Conservation (phyloP, 53 echinoderm and acorn worm genomes). For the Hippasteria phrygiana region DNA sequence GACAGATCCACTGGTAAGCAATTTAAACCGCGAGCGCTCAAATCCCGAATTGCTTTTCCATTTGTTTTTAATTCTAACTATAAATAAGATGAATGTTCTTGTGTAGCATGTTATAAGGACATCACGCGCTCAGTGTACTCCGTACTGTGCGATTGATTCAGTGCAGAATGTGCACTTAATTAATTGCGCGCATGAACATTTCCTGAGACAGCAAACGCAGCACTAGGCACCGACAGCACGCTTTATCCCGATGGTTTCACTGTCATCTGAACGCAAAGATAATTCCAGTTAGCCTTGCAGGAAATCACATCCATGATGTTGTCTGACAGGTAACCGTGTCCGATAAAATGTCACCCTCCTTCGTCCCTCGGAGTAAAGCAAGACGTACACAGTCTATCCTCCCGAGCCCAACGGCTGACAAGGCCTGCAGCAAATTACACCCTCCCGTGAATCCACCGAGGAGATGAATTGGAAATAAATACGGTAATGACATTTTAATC, state of each 20-base stretch:
- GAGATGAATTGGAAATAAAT: conserved; percentile 26
- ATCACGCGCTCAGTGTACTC: not conserved
- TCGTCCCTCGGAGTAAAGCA: not conserved
- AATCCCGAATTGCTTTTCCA: not conserved
- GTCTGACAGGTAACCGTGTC: not conserved
- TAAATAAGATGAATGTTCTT: not conserved
- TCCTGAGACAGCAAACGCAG: not conserved
- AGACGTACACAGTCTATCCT: not conserved
- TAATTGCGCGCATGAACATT: not conserved
- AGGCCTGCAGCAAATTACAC: not conserved
- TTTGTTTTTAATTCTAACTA: not conserved
- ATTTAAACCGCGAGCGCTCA: too few species aligned
- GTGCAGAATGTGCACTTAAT: too few species aligned
- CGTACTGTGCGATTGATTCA: too few species aligned
- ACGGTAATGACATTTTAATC: conserved; percentile 12
- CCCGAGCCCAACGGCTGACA: not conserved
- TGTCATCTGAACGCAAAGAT: not conserved
- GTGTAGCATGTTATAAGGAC: not conserved
- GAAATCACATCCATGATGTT: not conserved
- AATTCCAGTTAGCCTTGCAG: not conserved
- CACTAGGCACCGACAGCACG: not conserved
- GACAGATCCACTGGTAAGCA: too few species aligned
- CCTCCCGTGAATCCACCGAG: not conserved
- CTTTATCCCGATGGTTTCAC: not conserved
- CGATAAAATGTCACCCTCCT: too few species aligned